phyloP scores from a whole-genome alignment of 2,888 invertebrate genomes.

The Spodoptera picta region DNA sequence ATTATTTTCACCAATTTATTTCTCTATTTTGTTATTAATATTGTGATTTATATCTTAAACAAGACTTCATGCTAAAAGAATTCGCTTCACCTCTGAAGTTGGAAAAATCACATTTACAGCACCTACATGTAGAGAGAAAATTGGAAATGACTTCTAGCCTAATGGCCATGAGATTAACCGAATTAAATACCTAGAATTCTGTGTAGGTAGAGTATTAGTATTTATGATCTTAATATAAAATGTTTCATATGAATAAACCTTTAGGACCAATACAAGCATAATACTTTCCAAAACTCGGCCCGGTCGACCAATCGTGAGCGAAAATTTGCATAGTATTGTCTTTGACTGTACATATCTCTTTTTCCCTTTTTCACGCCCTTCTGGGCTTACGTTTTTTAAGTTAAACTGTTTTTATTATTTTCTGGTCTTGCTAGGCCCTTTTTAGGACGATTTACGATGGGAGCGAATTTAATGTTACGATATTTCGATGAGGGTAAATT shows the following conservation, averaged over 20 bases:
- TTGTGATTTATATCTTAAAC: no score
- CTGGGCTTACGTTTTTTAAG: constrained; percentile 54
- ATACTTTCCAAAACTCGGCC: constrained; percentile 58
- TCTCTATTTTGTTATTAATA: no score
- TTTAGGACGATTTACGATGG: constrained; percentile 41
- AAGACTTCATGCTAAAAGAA: no score
- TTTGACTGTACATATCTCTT: constrained; percentile 52
- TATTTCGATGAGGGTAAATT: constrained; percentile 12
- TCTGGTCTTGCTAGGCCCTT: constrained; percentile 33
- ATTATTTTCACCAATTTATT: no score
- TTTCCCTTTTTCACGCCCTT: constrained; percentile 49
- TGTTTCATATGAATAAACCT: constrained; percentile 19
- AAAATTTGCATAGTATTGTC: constrained; percentile 65
- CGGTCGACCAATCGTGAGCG: constrained; percentile 43
- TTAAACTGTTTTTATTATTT: constrained; percentile 56
- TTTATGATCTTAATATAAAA: not conserved
- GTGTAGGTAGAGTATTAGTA: no score
- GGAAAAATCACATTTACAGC: no score
- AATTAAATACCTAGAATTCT: no score
- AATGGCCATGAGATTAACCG: no score
- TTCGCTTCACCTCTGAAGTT: no score
- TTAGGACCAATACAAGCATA: constrained; percentile 51
- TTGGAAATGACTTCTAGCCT: no score
- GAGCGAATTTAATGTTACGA: constrained; percentile 18
- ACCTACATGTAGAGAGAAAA: no score